Percentiles rank a stretch among this genome's conserved stretches.
Conservation (phyloP, 2,797 vertebrate species). For the Aeoliscus strigatus region DNA sequence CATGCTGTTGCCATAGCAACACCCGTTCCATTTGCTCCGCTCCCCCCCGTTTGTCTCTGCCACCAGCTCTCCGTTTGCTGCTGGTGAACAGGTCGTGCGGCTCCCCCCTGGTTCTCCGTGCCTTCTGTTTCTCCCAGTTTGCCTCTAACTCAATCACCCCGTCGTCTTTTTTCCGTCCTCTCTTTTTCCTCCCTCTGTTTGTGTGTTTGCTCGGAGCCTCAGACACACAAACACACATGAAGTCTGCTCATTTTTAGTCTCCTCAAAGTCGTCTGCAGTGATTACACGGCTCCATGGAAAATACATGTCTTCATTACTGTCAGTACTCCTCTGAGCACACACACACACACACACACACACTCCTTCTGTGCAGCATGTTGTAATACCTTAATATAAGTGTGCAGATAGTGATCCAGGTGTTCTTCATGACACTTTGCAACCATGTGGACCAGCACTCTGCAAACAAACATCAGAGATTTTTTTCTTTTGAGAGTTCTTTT, state of each 20-base stretch:
- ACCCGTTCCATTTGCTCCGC: conserved; percentile 38
- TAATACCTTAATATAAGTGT: conserved; percentile 88
- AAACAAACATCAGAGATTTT: conserved; percentile 25
- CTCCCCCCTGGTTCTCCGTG: conserved; percentile 39
- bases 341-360: conserved; percentile 7
- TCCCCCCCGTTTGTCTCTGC: conserved; percentile 45
- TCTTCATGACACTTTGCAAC: conserved; percentile 95
- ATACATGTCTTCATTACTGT: conserved; percentile 19
- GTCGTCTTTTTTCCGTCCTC: conserved; percentile 12
- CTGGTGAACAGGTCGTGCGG: conserved; percentile 37
- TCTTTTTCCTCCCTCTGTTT: conserved; percentile 16
- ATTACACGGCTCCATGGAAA: conserved; percentile 23
- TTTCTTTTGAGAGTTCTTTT: not conserved
- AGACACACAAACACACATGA: conserved; percentile 35
- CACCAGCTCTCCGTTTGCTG: conserved; percentile 31
- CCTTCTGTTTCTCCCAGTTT: conserved; percentile 46
- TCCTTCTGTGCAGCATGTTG: not conserved
- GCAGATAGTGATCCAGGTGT: conserved; percentile 85
- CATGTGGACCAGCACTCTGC: conserved; percentile 89
- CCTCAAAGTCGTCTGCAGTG: conserved; percentile 18
- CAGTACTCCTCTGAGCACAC: conserved; percentile 1
- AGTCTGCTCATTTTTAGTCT: conserved; percentile 8
- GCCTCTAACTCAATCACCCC: conserved; percentile 36
- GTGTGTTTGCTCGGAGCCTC: conserved; percentile 43
- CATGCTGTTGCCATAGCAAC: conserved; percentile 74